These are phyloP conservation scores for Habroteleia sp. DNA, from an alignment of 2,888 invertebrate genomes.

Conservation along the genomic window DNA sequence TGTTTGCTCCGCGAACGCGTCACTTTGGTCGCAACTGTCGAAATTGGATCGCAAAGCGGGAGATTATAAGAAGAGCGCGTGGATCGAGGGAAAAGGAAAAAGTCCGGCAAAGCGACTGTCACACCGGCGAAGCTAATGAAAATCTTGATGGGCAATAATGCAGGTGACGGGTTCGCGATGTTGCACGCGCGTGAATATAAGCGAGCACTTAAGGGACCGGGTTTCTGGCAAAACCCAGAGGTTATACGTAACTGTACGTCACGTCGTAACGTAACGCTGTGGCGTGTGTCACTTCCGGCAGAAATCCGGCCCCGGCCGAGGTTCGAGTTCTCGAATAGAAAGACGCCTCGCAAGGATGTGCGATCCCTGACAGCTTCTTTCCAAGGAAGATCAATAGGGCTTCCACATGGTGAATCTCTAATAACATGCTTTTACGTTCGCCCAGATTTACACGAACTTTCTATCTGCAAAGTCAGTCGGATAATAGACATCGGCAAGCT, in stretches of 20 bases:
- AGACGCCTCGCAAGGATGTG: constrained; percentile 45
- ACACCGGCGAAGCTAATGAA: constrained; percentile 45
- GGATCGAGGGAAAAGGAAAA: constrained; percentile 1
- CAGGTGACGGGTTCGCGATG: constrained; percentile 41
- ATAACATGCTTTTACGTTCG: constrained; percentile 57
- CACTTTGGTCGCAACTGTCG: constrained; percentile 14
- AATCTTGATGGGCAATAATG: constrained; percentile 56
- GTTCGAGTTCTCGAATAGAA: constrained; percentile 45
- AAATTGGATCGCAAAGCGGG: constrained; percentile 10
- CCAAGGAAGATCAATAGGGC: constrained; percentile 62
- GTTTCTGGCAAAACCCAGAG: constrained; percentile 51
- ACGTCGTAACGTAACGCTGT: constrained; percentile 45
- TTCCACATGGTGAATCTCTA: constrained; percentile 60
- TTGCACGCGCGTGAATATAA: constrained; percentile 52
- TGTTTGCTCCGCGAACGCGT: not conserved
- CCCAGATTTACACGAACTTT: constrained; percentile 50
- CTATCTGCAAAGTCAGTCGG: constrained; percentile 38
- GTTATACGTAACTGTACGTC: constrained; percentile 56
- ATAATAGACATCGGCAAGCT: constrained; percentile 60
- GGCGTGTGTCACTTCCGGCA: constrained; percentile 64
- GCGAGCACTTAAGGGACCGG: constrained; percentile 61
- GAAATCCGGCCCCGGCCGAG: constrained; percentile 59
- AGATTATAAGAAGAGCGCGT: too few species aligned
- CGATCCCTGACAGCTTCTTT: constrained; percentile 63
- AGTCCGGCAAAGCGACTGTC: constrained; percentile 24